Evolutionary conservation across 2,797 vertebrate genomes (phyloP).

Genomic region (Linurgus olivaceus): DNA sequence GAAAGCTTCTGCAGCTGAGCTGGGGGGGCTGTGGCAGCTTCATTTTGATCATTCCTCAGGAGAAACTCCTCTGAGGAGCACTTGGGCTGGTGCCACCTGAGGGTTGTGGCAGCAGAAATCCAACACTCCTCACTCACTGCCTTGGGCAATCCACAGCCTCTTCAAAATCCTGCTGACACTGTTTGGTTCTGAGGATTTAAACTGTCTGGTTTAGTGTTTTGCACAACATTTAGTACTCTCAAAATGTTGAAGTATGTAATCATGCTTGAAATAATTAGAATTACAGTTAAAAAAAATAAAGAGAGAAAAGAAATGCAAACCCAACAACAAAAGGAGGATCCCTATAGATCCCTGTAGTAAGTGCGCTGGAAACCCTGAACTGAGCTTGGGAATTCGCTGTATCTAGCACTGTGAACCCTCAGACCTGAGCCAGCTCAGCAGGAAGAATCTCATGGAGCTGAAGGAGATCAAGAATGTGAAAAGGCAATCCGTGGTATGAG

Average conservation of each 20-base stretch:
- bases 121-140: not conserved
- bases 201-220: not conserved
- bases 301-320: not conserved
- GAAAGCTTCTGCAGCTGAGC: not conserved
- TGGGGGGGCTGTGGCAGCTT: constrained; percentile 10
- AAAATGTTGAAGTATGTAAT: not conserved
- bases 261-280: not conserved
- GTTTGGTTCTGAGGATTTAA: not conserved
- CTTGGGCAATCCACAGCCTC: not conserved
- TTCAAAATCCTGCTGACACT: not conserved
- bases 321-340: not conserved
- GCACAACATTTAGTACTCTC: not conserved
- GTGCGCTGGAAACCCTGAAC: not conserved
- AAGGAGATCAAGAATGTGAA: not conserved
- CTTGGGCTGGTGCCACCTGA: constrained; percentile 15
- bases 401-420: not conserved
- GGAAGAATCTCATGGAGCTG: not conserved
- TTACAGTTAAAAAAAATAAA: too few relatives aligned
- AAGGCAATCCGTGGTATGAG: not conserved
- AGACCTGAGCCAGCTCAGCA: not conserved
- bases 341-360: not conserved
- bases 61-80: not conserved
- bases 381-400: not conserved
- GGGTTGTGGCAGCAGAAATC: constrained; percentile 26
- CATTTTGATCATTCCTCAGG: constrained; percentile 1